Conservation (phyloP, 1,140 invertebrate species). For the Steinernema khuongi region DNA sequence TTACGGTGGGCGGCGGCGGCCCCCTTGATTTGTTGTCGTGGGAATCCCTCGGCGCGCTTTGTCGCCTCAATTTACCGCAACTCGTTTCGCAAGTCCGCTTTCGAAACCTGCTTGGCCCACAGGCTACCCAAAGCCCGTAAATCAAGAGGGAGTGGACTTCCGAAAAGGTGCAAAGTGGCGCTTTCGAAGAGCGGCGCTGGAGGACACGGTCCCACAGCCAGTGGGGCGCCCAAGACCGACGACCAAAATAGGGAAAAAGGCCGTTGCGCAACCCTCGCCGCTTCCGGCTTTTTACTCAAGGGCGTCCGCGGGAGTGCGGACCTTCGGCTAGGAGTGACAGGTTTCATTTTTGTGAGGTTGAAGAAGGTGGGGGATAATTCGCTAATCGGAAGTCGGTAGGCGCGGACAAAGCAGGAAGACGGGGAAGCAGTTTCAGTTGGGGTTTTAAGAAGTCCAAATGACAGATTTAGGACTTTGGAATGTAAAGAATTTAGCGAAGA, state of each 20-base stretch:
- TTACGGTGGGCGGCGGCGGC: conserved; percentile 9
- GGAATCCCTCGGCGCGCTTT: background rate
- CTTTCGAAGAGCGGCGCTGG: no score
- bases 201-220: no score
- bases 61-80: background rate
- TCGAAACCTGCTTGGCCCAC: background rate
- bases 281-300: background rate
- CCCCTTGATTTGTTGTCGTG: conserved; percentile 7
- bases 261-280: background rate
- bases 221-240: background rate
- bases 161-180: background rate
- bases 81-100: background rate
- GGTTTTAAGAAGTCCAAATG: no score
- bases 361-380: no score
- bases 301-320: no score
- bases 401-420: no score
- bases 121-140: background rate
- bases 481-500: no score
- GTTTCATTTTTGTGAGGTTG: no score
- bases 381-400: no score
- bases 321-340: no score
- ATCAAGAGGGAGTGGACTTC: background rate
- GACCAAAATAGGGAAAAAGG: background rate
- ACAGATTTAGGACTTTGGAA: no score
- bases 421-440: no score